Base-by-base conservation (phyloP, 2,113 vertebrate genomes). In the Xenopus laevis region DNA sequence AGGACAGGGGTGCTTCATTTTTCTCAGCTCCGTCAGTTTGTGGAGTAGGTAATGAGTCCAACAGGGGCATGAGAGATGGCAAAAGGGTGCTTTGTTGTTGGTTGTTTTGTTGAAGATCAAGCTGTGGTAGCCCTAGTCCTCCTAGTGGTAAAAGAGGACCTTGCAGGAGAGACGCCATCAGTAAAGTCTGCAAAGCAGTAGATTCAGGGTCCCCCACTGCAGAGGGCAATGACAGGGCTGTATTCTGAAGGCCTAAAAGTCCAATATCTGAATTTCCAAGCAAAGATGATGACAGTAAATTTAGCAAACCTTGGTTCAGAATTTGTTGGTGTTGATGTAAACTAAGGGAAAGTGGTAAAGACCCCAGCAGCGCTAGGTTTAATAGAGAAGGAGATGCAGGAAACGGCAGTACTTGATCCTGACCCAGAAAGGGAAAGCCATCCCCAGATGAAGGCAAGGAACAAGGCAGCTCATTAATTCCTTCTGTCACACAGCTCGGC, bases 331-430 rank as follows among this genome's bases (percentile, higher is more conserved):
- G 79, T 45, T 88, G 89, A 62, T 82, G 84, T 46, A 90, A 81
- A 72, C 85, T 74, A 77, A 93, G 85, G 12, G 89, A 90, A 3
- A 94, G 82, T 57, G 90, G 88, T 82, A 94, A 82, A 11, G 89
- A 92, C 46, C 91, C 89, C 67, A 94, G 84, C 40, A 88, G 74
- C 44, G 86, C 46, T 18, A 87, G 83, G 80, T 87, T 88, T 80
- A 88, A 78, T 30, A 89, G 81, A 63, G 91, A 87, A 62, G 91
- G 90, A 74, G 82, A 75, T 65, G 79, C 79, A 61, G 81, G 81
- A 77, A 94, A 90, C 64, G 93, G 90, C 86, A 95, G 88, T 68
- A 89, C 86, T 86, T 92, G 90, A 73, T 94, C 91, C 79, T 89
- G 90, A 68, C 86, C 89, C 79, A 90, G 88, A 78, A 90, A 93